Base-by-base conservation (phyloP, 2,113 vertebrate species). In the Uria lomvia region DNA sequence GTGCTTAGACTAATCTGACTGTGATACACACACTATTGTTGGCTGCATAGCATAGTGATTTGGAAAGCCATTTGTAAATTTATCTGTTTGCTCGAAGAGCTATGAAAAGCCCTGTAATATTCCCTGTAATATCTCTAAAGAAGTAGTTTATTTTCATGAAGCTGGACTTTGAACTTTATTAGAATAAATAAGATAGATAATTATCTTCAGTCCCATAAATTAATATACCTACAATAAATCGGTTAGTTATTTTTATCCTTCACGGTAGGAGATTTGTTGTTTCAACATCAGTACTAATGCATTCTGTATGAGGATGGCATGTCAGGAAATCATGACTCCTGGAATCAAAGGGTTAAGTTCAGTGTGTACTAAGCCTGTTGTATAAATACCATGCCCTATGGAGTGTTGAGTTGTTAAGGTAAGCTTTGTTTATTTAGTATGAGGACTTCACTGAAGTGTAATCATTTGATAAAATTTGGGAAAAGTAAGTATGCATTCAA, bases 301-400 rank as follows among this genome's bases (percentile, higher is more conserved):
- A 45, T 92, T 83, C 92, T 78, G 4, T 66, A 71, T 88, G 71
- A 92, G 47, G 32, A 90, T 78, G 55, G 70, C 18, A 20, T 79
- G 77, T 85, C 95, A 98, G 93, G 83, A 96, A 97, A 97, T 87
- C 86, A 58, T 93, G 95, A 96, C 86, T 89, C 87, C 88, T 95
- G 86, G 72, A 98, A 96, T 96, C 80, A 97, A 97, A 95, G 75
- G 91, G 96, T 97, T 96, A 98, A 97, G 78, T 96, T 79, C 45
- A 58, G 12, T 97, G 88, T 95, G 52, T 95, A 97, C 95, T 82
- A 92, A 97, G 92, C 40, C 67, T 90, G 92, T 96, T 93, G 65
- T 92, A 94, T 80, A 97, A 97, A 95, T 98, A 97, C 86, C 93
- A 92, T 86, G 96, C 82, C 93, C 42, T 71, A 68, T 89, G 93